Conservation (phyloP, 1,140 invertebrate species). For the Caenorhabditis elegans region DNA sequence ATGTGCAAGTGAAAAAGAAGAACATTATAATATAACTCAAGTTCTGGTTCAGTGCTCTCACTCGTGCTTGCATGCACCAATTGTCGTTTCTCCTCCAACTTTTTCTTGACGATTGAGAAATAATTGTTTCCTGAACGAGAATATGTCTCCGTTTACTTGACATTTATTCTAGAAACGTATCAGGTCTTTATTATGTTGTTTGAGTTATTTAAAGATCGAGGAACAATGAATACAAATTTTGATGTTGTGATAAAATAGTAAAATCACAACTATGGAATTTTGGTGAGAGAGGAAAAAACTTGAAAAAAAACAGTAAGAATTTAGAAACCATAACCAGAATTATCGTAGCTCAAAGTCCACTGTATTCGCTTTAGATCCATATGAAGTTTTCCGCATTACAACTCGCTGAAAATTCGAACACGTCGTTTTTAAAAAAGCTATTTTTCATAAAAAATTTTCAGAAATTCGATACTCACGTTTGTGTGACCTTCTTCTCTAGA, state of each 20-base stretch:
- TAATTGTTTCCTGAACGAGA: constrained; percentile 11
- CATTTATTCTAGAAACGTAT: not conserved
- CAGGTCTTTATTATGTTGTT: not conserved
- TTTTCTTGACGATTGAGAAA: not conserved
- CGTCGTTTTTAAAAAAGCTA: too few relatives aligned
- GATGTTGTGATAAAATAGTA: not conserved
- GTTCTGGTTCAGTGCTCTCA: constrained; percentile 15
- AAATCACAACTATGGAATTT: too few relatives aligned
- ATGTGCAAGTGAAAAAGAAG: not conserved
- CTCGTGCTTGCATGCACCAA: not conserved
- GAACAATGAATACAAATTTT: not conserved
- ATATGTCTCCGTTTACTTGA: not conserved
- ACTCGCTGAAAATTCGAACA: constrained; percentile 1
- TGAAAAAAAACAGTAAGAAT: not conserved
- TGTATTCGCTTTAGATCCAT: not conserved
- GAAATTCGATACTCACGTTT: constrained; percentile 12
- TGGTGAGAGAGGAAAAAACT: too few relatives aligned
- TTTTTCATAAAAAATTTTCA: too few relatives aligned
- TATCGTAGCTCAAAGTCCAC: constrained; percentile 33
- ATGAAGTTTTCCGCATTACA: not conserved
- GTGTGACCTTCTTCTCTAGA: constrained; percentile 30
- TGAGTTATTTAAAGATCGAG: constrained; percentile 10
- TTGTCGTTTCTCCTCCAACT: not conserved
- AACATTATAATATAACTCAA: constrained; percentile 9
- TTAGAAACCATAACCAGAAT: not conserved